phyloP scores from a whole-genome alignment of 2,797 vertebrate species.

The Gambelia wislizenii region DNA sequence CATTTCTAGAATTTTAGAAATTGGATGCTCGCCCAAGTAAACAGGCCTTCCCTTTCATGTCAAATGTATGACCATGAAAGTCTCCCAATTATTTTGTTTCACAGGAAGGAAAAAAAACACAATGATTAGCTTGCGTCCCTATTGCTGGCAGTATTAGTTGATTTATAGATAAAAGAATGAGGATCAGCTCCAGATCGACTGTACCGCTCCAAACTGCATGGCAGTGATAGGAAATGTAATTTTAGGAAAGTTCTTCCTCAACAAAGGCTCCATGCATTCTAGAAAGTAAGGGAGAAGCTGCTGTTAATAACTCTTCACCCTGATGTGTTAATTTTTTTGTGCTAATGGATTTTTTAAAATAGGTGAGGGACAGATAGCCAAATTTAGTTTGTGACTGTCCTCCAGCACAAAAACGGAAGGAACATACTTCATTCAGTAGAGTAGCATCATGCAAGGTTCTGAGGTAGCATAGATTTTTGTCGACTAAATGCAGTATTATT shows the following conservation, averaged over 20 bases:
- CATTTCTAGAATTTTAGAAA: not conserved
- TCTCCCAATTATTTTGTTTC: too few species aligned
- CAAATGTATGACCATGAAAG: not conserved
- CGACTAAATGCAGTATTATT: not conserved
- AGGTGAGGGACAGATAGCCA: not conserved
- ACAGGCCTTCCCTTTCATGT: not conserved
- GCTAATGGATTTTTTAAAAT: not conserved
- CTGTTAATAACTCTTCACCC: not conserved
- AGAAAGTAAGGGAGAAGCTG: not conserved
- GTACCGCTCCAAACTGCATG: not conserved
- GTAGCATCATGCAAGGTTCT: not conserved
- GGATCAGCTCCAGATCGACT: not conserved
- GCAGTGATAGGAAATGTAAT: not conserved
- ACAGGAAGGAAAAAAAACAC: not conserved
- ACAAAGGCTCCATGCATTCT: not conserved
- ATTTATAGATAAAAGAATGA: not conserved
- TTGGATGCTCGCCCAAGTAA: not conserved
- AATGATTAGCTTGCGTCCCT: not conserved
- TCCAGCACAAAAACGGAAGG: too few species aligned
- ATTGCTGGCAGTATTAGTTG: not conserved
- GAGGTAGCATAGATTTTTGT: not conserved
- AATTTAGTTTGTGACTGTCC: not conserved
- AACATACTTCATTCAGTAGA: not conserved
- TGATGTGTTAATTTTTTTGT: not conserved
- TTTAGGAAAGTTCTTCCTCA: not conserved